Evolutionary conservation across 2,113 vertebrate species (phyloP), one percentile per base, ranked within the genome.

Genomic region (Ameiurus melas): DNA sequence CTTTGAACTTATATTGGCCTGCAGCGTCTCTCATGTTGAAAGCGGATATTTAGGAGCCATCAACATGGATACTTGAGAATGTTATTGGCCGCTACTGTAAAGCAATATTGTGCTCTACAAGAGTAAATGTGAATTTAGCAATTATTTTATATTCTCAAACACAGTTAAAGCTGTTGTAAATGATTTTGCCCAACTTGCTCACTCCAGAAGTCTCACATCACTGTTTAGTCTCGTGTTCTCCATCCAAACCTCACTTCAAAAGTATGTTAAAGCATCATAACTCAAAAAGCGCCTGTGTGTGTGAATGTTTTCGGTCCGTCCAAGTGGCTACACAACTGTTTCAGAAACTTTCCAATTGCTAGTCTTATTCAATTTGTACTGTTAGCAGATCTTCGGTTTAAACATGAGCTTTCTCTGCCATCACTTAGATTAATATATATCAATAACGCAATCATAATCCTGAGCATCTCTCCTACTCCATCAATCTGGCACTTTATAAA

Each of bases 1-100:
- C 89, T 90, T 88, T 88, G 89, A 90, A 88, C 89, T 86, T 90
- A 71, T 17, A 36, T 83, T 73, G 51, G 73, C 66, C 62, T 30
- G 47, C 64, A 81, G 79, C 53, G 14, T 19, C 60, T 83, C 71
- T 86, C 79, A 55, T 39, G 64, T 53, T 64, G 43, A 70, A 84
- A 88, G 75, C 25, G 85, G 85, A 90, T 53, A 70, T 88, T 73
- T 83, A 71, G 87, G 62, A 68, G 27, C 43, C 84, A 25, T 73
- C 47, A 62, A 19, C 33, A 16, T 58, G 53, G 77, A 60, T 19
- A 73, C 30, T 13, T 55, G 84, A 85, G 55, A 66, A 22, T 14
- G 17, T 53, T n/a, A 62, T 10, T 77, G 60, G 70, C 55, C 81
- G 85, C 66, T 87, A 86, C 89, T 88, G 86, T 86, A 60, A 25